phyloP scores from a whole-genome alignment of 1,140 invertebrate species.

The Drosophila mayri region DNA sequence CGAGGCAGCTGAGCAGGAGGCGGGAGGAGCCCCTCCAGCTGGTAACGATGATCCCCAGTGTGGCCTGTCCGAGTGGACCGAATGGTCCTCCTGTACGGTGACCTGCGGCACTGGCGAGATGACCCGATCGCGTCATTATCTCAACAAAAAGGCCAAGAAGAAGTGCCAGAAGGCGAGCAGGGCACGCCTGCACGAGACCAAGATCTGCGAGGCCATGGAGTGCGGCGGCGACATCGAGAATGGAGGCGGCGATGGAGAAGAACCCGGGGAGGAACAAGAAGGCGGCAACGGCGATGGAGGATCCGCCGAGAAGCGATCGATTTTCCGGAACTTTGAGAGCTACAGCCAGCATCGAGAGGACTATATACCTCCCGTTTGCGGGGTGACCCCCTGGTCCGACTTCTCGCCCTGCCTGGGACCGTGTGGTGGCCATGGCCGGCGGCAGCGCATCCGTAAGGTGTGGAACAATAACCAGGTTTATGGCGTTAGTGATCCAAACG shows the following conservation, averaged over 20 bases:
- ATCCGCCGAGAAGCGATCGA: constrained; percentile 54
- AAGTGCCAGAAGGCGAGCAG: constrained; percentile 81
- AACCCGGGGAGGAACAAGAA: constrained; percentile 13
- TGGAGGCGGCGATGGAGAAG: constrained; percentile 14
- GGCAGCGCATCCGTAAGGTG: constrained; percentile 72
- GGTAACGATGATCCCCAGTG: constrained; percentile 86
- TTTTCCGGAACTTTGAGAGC: constrained; percentile 77
- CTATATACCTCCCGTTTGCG: constrained; percentile 86
- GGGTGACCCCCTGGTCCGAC: constrained; percentile 89
- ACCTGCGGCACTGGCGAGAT: constrained; percentile 86
- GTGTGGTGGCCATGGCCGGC: constrained; percentile 85
- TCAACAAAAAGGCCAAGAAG: constrained; percentile 74
- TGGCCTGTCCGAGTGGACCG: constrained; percentile 89
- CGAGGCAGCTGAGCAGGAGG: constrained; percentile 44
- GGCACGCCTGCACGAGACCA: constrained; percentile 63
- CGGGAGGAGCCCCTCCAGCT: constrained; percentile 8
- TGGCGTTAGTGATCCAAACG: constrained; percentile 56
- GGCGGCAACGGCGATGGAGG: constrained; percentile 36
- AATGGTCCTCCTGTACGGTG: constrained; percentile 91
- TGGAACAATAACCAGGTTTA: constrained; percentile 83
- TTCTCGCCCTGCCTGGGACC: constrained; percentile 91
- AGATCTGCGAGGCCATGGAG: constrained; percentile 62
- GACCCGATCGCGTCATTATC: constrained; percentile 67
- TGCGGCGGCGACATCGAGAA: constrained; percentile 77
- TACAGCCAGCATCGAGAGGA: constrained; percentile 78